Conservation (phyloP, 2,888 invertebrate genomes). For the Orthosia gothica region DNA sequence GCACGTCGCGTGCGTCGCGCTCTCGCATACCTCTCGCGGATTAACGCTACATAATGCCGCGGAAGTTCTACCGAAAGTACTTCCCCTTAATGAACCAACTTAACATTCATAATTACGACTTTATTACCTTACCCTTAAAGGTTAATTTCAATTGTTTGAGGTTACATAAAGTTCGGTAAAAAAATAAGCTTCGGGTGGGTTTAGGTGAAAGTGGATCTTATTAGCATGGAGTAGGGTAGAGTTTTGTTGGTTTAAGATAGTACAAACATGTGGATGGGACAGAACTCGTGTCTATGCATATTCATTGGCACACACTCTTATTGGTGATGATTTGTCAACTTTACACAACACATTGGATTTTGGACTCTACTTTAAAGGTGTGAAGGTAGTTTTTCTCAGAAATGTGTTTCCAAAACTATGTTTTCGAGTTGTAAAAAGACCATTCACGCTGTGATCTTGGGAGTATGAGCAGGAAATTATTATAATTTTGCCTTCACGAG, state of each 20-base stretch:
- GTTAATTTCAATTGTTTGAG: slow-evolving; percentile 59
- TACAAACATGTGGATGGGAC: slow-evolving; percentile 72
- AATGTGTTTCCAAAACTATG: slow-evolving; percentile 60
- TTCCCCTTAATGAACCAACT: slow-evolving; percentile 80
- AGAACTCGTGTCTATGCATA: slow-evolving; percentile 89
- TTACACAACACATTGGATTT: slow-evolving; percentile 64
- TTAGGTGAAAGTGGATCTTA: slow-evolving; percentile 60
- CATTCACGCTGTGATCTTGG: slow-evolving; percentile 80
- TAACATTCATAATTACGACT: slow-evolving; percentile 76
- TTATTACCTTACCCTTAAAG: slow-evolving; percentile 71
- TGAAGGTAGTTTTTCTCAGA: slow-evolving; percentile 57
- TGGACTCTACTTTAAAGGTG: slow-evolving; percentile 54
- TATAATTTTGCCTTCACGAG: slow-evolving; percentile 62
- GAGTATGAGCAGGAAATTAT: slow-evolving; percentile 71
- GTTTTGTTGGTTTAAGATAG: slow-evolving; percentile 51
- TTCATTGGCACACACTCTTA: slow-evolving; percentile 86
- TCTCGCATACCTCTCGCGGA: slow-evolving; percentile 84
- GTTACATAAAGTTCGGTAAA: slow-evolving; percentile 62
- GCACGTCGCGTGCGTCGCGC: slow-evolving; percentile 78
- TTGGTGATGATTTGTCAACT: slow-evolving; percentile 89
- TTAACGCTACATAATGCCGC: slow-evolving; percentile 83
- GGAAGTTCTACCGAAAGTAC: slow-evolving; percentile 80
- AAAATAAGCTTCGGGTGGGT: slow-evolving; percentile 52
- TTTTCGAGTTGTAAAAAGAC: slow-evolving; percentile 82
- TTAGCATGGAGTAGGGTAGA: slow-evolving; percentile 47